A percentile compares a stretch with the other conserved stretches of the same genome.
Conservation (phyloP, 2,113 vertebrate species). For the Hemichromis elongatus region DNA sequence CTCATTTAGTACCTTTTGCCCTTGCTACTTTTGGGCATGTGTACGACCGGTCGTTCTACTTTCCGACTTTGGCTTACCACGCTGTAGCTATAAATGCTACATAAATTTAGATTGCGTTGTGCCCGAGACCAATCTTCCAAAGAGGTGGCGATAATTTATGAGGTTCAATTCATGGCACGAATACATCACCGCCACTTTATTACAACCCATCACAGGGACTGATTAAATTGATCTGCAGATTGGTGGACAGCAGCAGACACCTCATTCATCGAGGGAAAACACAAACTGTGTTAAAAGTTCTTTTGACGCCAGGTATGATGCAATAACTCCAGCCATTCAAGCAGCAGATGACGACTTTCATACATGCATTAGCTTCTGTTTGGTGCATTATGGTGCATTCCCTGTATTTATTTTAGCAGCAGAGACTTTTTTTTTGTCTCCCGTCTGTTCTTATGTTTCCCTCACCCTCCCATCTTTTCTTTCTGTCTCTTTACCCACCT, state of each 20-base stretch:
- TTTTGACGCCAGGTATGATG: background rate
- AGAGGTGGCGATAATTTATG: constrained; percentile 60
- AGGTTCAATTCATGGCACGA: constrained; percentile 20
- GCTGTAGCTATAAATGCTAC: constrained; percentile 41
- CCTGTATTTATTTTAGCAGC: background rate
- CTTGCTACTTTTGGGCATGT: background rate
- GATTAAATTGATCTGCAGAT: constrained; percentile 53
- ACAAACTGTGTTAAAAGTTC: background rate
- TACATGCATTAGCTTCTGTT: background rate
- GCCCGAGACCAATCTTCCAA: constrained; percentile 42
- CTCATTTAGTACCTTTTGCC: background rate
- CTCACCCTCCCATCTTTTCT: background rate
- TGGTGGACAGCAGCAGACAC: constrained; percentile 16
- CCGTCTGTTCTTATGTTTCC: background rate
- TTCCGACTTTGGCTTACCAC: constrained; percentile 44
- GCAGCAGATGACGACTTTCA: background rate
- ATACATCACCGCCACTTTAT: constrained; percentile 45
- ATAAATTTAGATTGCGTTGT: constrained; percentile 62
- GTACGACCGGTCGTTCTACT: constrained; percentile 58
- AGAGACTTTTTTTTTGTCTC: background rate
- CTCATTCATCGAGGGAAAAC: background rate
- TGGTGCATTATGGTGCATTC: background rate
- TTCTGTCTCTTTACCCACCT: constrained; percentile 20
- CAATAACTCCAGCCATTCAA: background rate
- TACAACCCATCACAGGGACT: constrained; percentile 38